Evolutionary conservation across 92 coral and sea anemone genomes (phyloP).

Genomic region (Epizoanthus ramosus): DNA sequence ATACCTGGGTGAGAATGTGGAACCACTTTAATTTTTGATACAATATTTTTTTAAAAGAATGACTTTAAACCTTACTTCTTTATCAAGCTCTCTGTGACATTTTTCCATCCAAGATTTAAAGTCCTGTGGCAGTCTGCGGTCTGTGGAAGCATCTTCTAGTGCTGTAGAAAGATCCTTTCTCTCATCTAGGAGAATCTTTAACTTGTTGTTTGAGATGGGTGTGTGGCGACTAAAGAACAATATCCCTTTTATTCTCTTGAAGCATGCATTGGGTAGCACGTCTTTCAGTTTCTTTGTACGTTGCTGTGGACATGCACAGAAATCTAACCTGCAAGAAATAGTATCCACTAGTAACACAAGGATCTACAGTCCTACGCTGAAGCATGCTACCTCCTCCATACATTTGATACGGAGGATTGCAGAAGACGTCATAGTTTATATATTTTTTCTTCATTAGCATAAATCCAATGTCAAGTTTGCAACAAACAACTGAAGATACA

Average conservation of each 20-base stretch:
- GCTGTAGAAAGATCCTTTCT: slow-evolving; percentile 85
- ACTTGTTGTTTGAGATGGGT: slow-evolving; percentile 83
- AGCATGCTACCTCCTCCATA: too few species aligned
- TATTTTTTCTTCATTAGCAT: too few species aligned
- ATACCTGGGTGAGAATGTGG: too few species aligned
- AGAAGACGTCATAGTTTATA: too few species aligned
- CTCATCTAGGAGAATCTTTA: slow-evolving; percentile 81
- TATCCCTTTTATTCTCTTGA: slow-evolving; percentile 79
- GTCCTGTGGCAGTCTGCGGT: slow-evolving; percentile 79
- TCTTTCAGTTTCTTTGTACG: slow-evolving; percentile 83
- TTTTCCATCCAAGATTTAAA: slow-evolving; percentile 81
- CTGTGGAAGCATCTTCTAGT: slow-evolving; percentile 87
- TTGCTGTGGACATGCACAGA: slow-evolving; percentile 70
- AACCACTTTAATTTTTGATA: too few species aligned
- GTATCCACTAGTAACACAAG: neutral
- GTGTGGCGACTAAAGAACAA: slow-evolving; percentile 85
- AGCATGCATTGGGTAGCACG: slow-evolving; percentile 75
- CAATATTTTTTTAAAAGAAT: too few species aligned
- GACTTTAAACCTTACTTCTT: slow-evolving; percentile 57
- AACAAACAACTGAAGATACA: too few species aligned
- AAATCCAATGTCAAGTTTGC: too few species aligned
- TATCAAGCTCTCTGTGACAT: slow-evolving; percentile 83
- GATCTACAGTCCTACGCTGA: too few species aligned
- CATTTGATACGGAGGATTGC: too few species aligned
- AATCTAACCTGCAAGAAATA: slow-evolving; percentile 60